Conservation (phyloP, 2,113 vertebrate genomes). For the Carassius carassius region DNA sequence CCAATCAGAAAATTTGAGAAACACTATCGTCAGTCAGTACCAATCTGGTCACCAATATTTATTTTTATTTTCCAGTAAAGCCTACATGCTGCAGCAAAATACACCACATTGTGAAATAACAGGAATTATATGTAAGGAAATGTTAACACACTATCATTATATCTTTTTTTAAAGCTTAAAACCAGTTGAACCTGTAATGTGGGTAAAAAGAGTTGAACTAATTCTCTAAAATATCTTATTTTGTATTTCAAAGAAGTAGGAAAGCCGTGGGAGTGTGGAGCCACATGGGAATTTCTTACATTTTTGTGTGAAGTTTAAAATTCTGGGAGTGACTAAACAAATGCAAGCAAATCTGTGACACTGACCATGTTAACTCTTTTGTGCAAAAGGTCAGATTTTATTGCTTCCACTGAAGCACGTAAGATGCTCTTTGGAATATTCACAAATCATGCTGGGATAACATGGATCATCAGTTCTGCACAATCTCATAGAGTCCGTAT, state of each 20-base stretch:
- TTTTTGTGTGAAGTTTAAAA: neutral
- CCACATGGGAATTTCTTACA: too few species aligned
- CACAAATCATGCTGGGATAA: slow-evolving; percentile 14
- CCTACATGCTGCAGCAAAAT: neutral
- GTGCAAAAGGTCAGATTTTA: slow-evolving; percentile 9
- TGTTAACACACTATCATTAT: neutral
- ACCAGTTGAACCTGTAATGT: neutral
- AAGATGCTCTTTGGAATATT: slow-evolving; percentile 1
- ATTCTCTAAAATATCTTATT: neutral
- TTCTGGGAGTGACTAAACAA: neutral
- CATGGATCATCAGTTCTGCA: neutral
- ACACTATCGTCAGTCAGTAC: neutral
- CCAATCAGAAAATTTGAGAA: neutral
- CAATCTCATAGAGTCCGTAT: too few species aligned
- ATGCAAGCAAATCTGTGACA: neutral
- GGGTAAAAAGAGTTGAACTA: neutral
- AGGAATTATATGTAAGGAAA: neutral
- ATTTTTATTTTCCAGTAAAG: neutral
- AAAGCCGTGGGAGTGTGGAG: neutral
- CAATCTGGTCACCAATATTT: neutral
- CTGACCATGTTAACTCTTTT: neutral
- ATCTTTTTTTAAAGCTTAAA: neutral
- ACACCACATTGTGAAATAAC: neutral
- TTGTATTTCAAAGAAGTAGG: neutral
- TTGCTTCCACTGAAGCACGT: slow-evolving; percentile 9